Conservation (phyloP, 2,888 invertebrate genomes). For the Hypolimnas misippus region DNA sequence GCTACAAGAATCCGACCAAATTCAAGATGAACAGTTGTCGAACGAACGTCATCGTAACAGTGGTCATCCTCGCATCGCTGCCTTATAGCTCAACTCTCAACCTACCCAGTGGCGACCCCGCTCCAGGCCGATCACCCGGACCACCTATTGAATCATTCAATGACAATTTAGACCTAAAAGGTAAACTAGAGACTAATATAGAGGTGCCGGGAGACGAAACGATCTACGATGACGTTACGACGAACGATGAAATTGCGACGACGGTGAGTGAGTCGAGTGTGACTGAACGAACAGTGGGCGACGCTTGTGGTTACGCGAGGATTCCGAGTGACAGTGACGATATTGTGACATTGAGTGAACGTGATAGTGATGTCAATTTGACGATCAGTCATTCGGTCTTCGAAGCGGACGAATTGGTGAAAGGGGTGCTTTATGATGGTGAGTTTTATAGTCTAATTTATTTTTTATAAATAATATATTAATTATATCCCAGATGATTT, state of each 20-base stretch:
- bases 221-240: constrained; percentile 62
- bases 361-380: constrained; percentile 76
- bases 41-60: constrained; percentile 53
- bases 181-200: constrained; percentile 44
- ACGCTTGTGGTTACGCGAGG: constrained; percentile 74
- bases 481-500: no score
- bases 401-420: constrained; percentile 76
- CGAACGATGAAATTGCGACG: constrained; percentile 51
- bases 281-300: constrained; percentile 56
- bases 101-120: constrained; percentile 85
- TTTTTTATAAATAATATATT: background rate
- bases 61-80: constrained; percentile 65
- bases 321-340: constrained; percentile 73
- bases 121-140: constrained; percentile 87
- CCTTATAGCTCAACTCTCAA: constrained; percentile 73
- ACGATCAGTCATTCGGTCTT: constrained; percentile 81
- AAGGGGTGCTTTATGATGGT: constrained; percentile 84
- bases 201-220: constrained; percentile 48
- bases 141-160: constrained; percentile 66
- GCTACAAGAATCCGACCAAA: constrained; percentile 45
- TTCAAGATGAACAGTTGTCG: constrained; percentile 59
- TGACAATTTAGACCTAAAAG: constrained; percentile 37
- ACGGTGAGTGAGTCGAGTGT: constrained; percentile 54
- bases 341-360: constrained; percentile 69
- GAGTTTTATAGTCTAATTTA: constrained; percentile 49